Conservation (phyloP, 2,113 vertebrate genomes). For the Oncorhynchus masou region DNA sequence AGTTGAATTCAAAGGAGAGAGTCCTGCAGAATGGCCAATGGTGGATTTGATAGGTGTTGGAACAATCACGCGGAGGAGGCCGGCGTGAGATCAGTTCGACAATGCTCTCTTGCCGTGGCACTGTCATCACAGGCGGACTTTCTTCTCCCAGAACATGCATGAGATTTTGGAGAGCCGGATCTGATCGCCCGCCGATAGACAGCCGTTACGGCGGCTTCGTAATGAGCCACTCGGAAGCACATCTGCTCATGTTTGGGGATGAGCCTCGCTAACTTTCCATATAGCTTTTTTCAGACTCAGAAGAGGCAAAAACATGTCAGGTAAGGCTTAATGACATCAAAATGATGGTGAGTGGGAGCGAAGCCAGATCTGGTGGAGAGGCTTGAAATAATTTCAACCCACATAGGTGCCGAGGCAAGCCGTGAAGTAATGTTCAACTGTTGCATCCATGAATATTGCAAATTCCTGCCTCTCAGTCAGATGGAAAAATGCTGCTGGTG, state of each 20-base stretch:
- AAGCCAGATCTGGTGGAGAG: background rate
- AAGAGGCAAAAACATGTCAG: background rate
- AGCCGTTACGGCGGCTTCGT: slow-evolving; percentile 18
- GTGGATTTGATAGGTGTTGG: slow-evolving; percentile 28
- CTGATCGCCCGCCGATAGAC: background rate
- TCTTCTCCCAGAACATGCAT: slow-evolving; percentile 16
- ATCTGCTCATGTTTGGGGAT: slow-evolving; percentile 23
- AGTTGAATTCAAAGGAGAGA: slow-evolving; percentile 26
- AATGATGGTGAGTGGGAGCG: background rate
- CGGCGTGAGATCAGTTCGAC: background rate
- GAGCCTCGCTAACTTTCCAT: background rate
- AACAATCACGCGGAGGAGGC: slow-evolving; percentile 4
- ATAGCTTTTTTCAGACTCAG: background rate
- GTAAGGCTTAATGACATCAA: background rate
- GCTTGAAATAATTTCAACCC: background rate
- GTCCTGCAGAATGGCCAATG: slow-evolving; percentile 14
- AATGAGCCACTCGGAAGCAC: slow-evolving; percentile 36
- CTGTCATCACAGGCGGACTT: slow-evolving; percentile 5
- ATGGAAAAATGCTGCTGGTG: background rate
- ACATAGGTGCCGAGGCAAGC: background rate
- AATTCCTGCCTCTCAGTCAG: background rate
- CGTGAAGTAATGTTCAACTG: background rate
- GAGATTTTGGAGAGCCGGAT: background rate
- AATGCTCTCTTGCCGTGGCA: slow-evolving; percentile 1
- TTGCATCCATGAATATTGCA: slow-evolving; percentile 5